Percentiles rank a stretch among this genome's conserved stretches.
Conservation (phyloP, 1,140 invertebrate species). For the Cardiocondyla obscurior region DNA sequence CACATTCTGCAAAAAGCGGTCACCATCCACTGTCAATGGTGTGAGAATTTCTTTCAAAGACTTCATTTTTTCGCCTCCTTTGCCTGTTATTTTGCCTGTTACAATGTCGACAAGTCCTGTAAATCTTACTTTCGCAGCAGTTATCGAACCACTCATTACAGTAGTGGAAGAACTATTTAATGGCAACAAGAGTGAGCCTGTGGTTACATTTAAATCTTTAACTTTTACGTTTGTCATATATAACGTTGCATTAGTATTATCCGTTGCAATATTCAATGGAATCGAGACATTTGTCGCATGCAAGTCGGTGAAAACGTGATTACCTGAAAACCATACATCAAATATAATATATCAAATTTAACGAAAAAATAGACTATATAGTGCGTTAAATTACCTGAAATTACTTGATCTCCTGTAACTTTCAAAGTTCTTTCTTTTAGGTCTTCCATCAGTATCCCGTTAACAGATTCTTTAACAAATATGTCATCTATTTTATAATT, state of each 20-base stretch:
- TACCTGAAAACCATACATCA: slow-evolving; percentile 52
- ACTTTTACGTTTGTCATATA: slow-evolving; percentile 31
- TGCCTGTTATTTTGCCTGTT: slow-evolving; percentile 66
- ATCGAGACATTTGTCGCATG: slow-evolving; percentile 36
- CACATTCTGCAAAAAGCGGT: slow-evolving; percentile 64
- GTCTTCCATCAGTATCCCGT: slow-evolving; percentile 65
- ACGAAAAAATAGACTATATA: not conserved
- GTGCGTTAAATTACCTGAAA: slow-evolving; percentile 65
- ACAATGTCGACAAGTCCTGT: slow-evolving; percentile 49
- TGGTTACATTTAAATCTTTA: slow-evolving; percentile 58
- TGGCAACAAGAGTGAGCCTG: slow-evolving; percentile 65
- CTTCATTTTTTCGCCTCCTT: slow-evolving; percentile 16
- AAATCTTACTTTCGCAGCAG: slow-evolving; percentile 60
- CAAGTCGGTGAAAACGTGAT: slow-evolving; percentile 53
- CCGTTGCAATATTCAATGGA: slow-evolving; percentile 58
- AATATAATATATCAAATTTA: not conserved
- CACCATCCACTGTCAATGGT: slow-evolving; percentile 37
- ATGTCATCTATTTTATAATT: slow-evolving; percentile 67
- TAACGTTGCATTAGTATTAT: slow-evolving; percentile 49
- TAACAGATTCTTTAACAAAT: slow-evolving; percentile 64
- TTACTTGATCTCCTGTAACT: slow-evolving; percentile 70
- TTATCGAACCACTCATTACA: slow-evolving; percentile 64
- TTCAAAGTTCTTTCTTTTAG: slow-evolving; percentile 70
- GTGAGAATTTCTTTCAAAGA: slow-evolving; percentile 48
- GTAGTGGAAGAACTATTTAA: slow-evolving; percentile 52